Conservation (phyloP, 2,797 vertebrate species). For the Erethizon dorsatum region DNA sequence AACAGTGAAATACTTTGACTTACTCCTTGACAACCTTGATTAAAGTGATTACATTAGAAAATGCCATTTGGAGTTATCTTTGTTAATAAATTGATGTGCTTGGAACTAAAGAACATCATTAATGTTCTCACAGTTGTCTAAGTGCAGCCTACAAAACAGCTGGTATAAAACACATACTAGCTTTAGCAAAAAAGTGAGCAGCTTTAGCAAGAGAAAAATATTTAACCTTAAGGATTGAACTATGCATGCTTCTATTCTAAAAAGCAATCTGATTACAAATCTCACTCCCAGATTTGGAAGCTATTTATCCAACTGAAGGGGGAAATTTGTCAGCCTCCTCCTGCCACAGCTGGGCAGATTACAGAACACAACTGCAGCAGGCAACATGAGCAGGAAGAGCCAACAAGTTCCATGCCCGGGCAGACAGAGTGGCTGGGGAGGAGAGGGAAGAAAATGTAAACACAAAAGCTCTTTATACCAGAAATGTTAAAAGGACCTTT, state of each 20-base stretch:
- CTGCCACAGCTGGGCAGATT: constrained; percentile 1
- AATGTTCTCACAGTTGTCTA: background rate
- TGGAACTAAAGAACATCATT: background rate
- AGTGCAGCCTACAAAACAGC: background rate
- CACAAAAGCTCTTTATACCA: background rate
- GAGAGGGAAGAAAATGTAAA: background rate
- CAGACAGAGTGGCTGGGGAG: background rate
- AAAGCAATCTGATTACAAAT: constrained; percentile 8
- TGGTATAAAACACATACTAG: background rate
- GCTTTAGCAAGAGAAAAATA: background rate
- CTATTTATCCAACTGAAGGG: background rate
- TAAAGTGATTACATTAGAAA: constrained; percentile 46
- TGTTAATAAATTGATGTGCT: background rate
- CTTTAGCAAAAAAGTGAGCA: background rate
- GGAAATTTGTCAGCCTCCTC: background rate
- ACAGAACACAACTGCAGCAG: background rate
- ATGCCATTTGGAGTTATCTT: constrained; percentile 43
- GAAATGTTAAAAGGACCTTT: constrained; percentile 2
- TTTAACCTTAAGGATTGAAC: background rate
- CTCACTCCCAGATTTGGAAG: constrained; percentile 4
- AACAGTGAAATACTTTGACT: constrained; percentile 14
- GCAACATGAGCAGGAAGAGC: background rate
- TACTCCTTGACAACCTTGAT: background rate
- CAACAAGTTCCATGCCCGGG: background rate
- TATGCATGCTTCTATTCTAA: constrained; percentile 6